Evolutionary conservation across 2,797 vertebrate species (phyloP).

Genomic region (Halcyon badia): DNA sequence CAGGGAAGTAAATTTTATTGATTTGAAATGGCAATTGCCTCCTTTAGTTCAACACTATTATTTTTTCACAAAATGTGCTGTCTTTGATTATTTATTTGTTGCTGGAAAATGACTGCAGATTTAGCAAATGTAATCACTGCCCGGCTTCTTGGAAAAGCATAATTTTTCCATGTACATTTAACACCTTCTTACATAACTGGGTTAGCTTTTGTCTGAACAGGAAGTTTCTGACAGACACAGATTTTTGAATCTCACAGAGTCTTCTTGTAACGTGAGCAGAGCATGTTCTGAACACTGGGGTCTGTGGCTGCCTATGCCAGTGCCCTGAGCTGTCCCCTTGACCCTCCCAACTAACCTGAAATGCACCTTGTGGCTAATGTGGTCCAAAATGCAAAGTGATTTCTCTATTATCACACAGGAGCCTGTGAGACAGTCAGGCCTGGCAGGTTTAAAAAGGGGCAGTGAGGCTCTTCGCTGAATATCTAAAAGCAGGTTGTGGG

Average conservation of each 20-base stretch:
- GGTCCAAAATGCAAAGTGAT: background rate
- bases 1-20: slow-evolving; percentile 44
- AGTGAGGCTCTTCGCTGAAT: fast-evolving
- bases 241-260: slow-evolving; percentile 26
- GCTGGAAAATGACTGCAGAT: slow-evolving; percentile 57
- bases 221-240: slow-evolving; percentile 22
- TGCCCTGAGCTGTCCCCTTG: background rate
- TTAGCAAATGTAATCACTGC: slow-evolving; percentile 51
- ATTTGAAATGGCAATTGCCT: slow-evolving; percentile 58
- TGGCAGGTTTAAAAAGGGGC: background rate
- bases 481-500: background rate
- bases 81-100: slow-evolving; percentile 58
- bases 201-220: slow-evolving; percentile 64
- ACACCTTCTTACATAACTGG: slow-evolving; percentile 67
- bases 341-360: background rate
- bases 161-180: slow-evolving; percentile 50
- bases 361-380: fast-evolving
- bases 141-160: slow-evolving; percentile 45
- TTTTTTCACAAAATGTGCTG: slow-evolving; percentile 46
- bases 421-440: background rate
- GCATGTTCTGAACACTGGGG: background rate
- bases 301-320: background rate
- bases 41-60: slow-evolving; percentile 41
- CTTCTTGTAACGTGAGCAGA: slow-evolving; percentile 10
- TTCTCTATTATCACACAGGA: background rate